Evolutionary conservation across 2,113 vertebrate genomes (phyloP).

Genomic region (Prietella phreatophila): DNA sequence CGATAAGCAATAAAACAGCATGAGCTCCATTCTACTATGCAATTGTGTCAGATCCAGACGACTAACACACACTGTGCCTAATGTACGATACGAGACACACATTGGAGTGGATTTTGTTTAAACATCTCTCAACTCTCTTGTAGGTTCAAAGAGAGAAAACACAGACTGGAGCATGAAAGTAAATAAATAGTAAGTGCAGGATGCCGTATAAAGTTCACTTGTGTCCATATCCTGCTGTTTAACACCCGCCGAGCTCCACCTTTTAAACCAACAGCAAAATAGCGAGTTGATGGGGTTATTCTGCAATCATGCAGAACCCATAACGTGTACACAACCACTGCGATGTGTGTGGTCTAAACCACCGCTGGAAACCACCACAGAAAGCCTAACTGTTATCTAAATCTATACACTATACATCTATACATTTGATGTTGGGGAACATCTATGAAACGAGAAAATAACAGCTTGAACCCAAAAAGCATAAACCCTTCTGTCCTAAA

Average conservation of each 20-base stretch:
- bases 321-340: neutral
- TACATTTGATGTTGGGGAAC: neutral
- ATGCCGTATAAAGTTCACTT: conserved; percentile 36
- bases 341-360: neutral
- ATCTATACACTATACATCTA: neutral
- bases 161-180: neutral
- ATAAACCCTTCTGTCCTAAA: neutral
- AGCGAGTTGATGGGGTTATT: neutral
- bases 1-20: neutral
- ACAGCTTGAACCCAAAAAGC: neutral
- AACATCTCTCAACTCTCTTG: neutral
- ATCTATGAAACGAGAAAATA: neutral
- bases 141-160: neutral
- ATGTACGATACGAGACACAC: neutral
- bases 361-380: too few species aligned
- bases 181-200: neutral
- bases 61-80: neutral
- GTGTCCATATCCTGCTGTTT: conserved; percentile 6
- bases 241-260: conserved; percentile 17
- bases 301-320: neutral
- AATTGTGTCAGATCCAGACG: neutral
- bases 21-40: neutral
- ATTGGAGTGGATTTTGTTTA: neutral
- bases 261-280: conserved; percentile 42
- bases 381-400: neutral